Evolutionary conservation across 2,888 invertebrate species (phyloP), one percentile per base, ranked within the genome.

Genomic region (Athrips mouffetella): DNA sequence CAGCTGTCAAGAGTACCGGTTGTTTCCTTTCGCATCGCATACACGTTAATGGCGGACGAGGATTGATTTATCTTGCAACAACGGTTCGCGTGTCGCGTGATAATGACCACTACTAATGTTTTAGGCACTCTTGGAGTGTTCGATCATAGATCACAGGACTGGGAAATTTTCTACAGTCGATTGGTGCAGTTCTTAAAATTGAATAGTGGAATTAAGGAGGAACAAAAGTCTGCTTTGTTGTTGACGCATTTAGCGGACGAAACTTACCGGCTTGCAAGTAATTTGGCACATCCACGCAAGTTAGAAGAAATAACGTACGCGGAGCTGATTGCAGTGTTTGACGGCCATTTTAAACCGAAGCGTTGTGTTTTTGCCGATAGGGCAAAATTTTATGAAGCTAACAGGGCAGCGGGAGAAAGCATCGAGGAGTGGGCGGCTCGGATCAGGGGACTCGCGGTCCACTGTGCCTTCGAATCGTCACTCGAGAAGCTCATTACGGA

Each of bases 381-480:
- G 30, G 55, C 51, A 0, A 52, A 48, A 7, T 57, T 57, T 20
- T 51, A 48, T 23, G 50, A 30, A 11, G 56, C 54, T 0, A 45
- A 5, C 5, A 47, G 37, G n/a, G 3, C 7, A 2, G 13, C 2
- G 8, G 15, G 27, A 6, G 41, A 41, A 8, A 27, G 16, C 15
- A 16, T 8, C 1, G 41, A 27, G 15, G 41, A 41, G 7, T 41
- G 56, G 54, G 41, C 53, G 15, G 58, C 53, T 30, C 47, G 58
- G 10, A n/a, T 56, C 11, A 31, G 55, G 13, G 45, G 51, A 41
- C 37, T 48, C 39, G 10, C 52, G 25, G 21, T 39, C 1, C 1
- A 39, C n/a, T 39, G 57, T 40, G 48, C 54, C 7, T 55, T 58
- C 50, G 58, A 55, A 27, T 27, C 47, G 16, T 54, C 52, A 10